Evolutionary conservation across 1,140 invertebrate genomes (phyloP).

Genomic region (Hycleus phaleratus): DNA sequence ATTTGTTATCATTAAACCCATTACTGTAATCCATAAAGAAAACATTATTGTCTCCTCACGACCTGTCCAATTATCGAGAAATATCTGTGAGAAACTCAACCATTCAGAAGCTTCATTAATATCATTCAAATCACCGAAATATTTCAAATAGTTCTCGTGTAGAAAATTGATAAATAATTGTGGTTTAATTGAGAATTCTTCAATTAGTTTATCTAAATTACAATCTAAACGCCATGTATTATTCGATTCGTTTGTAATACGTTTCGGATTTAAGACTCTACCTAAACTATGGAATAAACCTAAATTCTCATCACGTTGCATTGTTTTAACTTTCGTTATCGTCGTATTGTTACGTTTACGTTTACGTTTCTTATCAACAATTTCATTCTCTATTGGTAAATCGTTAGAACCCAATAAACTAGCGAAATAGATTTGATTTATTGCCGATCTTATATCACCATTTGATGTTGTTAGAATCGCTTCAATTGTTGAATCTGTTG

Average conservation of each 20-base stretch:
- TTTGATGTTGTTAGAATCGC: slow-evolving; percentile 58
- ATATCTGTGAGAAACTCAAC: slow-evolving; percentile 53
- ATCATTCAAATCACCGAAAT: slow-evolving; percentile 54
- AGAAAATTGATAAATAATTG: slow-evolving; percentile 57
- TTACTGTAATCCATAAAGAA: slow-evolving; percentile 51
- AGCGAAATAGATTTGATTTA: slow-evolving; percentile 64
- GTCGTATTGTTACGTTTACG: slow-evolving; percentile 23
- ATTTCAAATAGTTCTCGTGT: slow-evolving; percentile 65
- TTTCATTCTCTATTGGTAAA: slow-evolving; percentile 20
- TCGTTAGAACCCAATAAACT: slow-evolving; percentile 53
- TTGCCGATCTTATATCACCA: slow-evolving; percentile 61
- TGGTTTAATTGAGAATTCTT: slow-evolving; percentile 55
- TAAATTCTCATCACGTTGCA: slow-evolving; percentile 57
- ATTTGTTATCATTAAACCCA: slow-evolving; percentile 63
- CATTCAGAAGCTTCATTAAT: slow-evolving; percentile 47
- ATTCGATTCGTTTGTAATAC: slow-evolving; percentile 33
- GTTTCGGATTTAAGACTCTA: slow-evolving; percentile 69
- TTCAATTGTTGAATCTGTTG: slow-evolving; percentile 50
- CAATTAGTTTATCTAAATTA: slow-evolving; percentile 54
- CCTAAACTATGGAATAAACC: slow-evolving; percentile 66
- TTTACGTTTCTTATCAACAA: slow-evolving; percentile 37
- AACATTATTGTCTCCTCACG: slow-evolving; percentile 44
- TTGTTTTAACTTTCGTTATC: slow-evolving; percentile 41
- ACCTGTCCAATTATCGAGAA: slow-evolving; percentile 60
- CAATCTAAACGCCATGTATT: slow-evolving; percentile 46